Evolutionary conservation across 2,797 vertebrate species (phyloP), one percentile per base, ranked within the genome.

Genomic region (Manis javanica): DNA sequence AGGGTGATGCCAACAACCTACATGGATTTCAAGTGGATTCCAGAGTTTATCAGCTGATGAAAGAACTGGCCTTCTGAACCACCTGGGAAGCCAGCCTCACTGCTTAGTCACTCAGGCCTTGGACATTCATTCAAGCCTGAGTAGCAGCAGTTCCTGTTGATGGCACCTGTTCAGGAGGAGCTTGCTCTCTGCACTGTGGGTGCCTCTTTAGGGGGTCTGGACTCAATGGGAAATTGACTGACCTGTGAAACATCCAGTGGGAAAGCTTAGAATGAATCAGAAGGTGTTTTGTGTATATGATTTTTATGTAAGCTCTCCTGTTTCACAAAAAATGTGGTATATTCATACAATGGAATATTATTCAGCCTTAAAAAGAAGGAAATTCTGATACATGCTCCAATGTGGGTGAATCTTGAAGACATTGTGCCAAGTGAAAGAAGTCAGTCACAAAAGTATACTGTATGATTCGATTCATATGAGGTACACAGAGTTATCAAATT

Each of bases 1-100:
- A 99, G 98, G 99, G 99, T 74, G 99, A 99, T 0, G 99, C 99
- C 57, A 99, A 99, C 98, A 99, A 99, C 91, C 98, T 99, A 87
- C 99, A 99, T 0, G 99, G 99, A 51, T 99, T 99, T 95, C 99
- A 99, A 97, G 99, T 99, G 97, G 99, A 99, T 95, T 99, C 99
- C 78, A 98, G 99, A 7, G 99, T 99, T 59, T 99, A 99, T 95
- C 99, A 99, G 69, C 99, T 99, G 94, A 99, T 99, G 99, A 99
- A 99, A 99, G 99, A 99, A 98, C 97, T 99, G 96, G 99, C 99
- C 83, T 99, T 99, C 98, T 99, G 98, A 99, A 84, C 85, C 14
- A 19, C 14, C 9, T 5, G 21, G 49, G 83, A 78, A 78, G 29
- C 83, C 66, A 46, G 1, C 21, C 37, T 19, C n/a, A 37, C 83